Evolutionary conservation across 1,140 invertebrate genomes (phyloP), one percentile per base, ranked within the genome.

Genomic region (Grapholita molesta): DNA sequence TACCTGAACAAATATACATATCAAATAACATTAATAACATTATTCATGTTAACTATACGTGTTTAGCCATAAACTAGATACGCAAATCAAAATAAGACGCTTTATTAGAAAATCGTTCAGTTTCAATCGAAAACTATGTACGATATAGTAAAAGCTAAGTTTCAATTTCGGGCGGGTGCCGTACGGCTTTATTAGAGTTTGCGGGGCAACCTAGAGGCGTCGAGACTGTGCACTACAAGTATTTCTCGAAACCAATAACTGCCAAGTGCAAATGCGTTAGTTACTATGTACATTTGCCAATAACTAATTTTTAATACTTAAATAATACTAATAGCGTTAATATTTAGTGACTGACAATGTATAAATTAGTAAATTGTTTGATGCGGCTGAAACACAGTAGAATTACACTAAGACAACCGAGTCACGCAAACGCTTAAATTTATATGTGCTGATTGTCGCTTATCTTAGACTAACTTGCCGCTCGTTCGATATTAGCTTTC

Each of bases 161-260:
- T 61, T 61, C 55, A 32, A 61, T 61, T 61, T 61, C 55, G 55
- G 25, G 25, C 24, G 55, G n/a, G 25, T 15, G n/a, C 24, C 28
- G 24, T 32, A n/a, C 71, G 66, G 72, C 73, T 73, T 76, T 85
- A 88, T 86, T 88, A 79, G 78, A 82, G 75, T 80, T 82, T 76
- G 79, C 71, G 73, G 75, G 69, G 70, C 74, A 66, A 79, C 75
- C 71, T 67, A 74, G 66, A 61, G 55, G 55, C 55, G 24, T 61
- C n/a, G 55, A 28, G 7, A 18, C 24, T 30, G 55, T 28, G 25
- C 55, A 61, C 24, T 61, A 30, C n/a, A 61, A 28, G 11, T 21
- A 15, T 30, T 28, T 15, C 25, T 15, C 9, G 55, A 61, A 30
- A 61, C 55, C 55, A 61, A 61, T 61, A 61, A 32, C 55, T n/a